Evolutionary conservation across 2,797 vertebrate species (phyloP), one percentile per base, ranked within the genome.

Genomic region (Muraenolepis orangiensis): DNA sequence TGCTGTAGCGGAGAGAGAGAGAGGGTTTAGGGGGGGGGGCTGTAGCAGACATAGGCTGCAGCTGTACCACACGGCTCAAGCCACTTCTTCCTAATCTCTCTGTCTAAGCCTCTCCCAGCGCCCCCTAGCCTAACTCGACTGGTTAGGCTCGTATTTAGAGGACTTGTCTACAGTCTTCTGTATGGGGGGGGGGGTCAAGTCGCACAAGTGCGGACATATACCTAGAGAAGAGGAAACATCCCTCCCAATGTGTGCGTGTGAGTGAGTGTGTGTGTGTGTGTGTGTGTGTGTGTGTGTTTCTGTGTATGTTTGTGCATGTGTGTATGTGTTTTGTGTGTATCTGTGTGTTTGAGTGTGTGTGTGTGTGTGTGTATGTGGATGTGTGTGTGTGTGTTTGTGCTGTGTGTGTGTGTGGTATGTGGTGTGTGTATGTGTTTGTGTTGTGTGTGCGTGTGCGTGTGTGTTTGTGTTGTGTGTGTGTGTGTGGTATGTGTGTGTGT

Each of bases 181-280:
- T n/a, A n/a, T n/a, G n/a, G n/a, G n/a, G n/a, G n/a, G n/a, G 32
- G 32, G 32, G 8, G 3, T 4, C 32, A 8, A 34, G 3, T 34
- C 32, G 8, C 32, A 34, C 32, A 34, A 34, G 32, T 34, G 32
- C 32, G n/a, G n/a, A 34, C 32, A 34, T 34, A 34, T 34, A 34
- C 3, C 32, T 34, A 4, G 32, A 34, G 8, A 34, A 34, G 8
- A 34, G 32, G 32, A 34, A 34, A 34, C 32, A 8, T 66, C 28
- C 30, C 23, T 29, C 68, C 66, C 16, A 66, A 20, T 20, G 66
- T 70, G 70, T 72, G 7, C 70, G 73, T 40, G 23, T 28, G 26
- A 13, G 30, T 13, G 31, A 46, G 23, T 79, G 31, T 73, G 74
- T 70, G 68, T 69, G 66, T 70, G 71, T 66, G 31, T 51, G 72